Evolutionary conservation across 2,797 vertebrate genomes (phyloP), one percentile per base, ranked within the genome.

Genomic region (Bradypus variegatus): DNA sequence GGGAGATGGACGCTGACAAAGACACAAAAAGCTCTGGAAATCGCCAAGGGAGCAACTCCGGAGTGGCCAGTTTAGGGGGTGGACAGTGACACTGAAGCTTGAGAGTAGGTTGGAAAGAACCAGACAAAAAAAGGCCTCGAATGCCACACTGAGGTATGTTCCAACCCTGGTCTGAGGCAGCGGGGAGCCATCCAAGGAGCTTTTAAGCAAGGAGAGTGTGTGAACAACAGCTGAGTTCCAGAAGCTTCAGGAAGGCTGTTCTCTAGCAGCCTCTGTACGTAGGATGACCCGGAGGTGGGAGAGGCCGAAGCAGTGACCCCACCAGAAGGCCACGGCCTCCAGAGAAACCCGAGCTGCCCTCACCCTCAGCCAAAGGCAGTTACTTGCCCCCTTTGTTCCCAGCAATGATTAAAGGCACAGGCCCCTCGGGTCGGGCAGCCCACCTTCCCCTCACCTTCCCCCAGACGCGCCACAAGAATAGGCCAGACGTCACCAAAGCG

Each of bases 401-500:
- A 18, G 36, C 4, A 0, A 58, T n/a, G 93, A 87, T 25, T 88
- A 65, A 88, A 95, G 90, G 77, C 82, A 45, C 53, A 50, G 50
- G 76, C 27, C 27, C 25, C 67, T 2, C 33, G 18, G 27, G 25
- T 72, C 6, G 50, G 2, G 67, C 72, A 92, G 87, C 76, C 70
- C 92, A 36, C 25, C 92, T 93, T 85, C 81, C 76, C 21, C 36
- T 50, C 80, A 45, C 70, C 76, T 88, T 55, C 58, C 79, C 45
- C 36, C 41, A 45, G 41, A 45, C 41, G 6, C 41, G 41, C 92
- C 90, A 86, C 95, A 79, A 78, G 62, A 45, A 94, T 95, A 94
- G 89, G 75, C 41, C 25, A 11, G 8, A 19, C 82, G 29, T 58
- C 79, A 18, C 67, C 6, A 1, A 19, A 19, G 53, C 69, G 53